These are phyloP conservation scores for Dryomyza anilis DNA, from an alignment of 2,888 invertebrate genomes.

Conservation along the genomic window DNA sequence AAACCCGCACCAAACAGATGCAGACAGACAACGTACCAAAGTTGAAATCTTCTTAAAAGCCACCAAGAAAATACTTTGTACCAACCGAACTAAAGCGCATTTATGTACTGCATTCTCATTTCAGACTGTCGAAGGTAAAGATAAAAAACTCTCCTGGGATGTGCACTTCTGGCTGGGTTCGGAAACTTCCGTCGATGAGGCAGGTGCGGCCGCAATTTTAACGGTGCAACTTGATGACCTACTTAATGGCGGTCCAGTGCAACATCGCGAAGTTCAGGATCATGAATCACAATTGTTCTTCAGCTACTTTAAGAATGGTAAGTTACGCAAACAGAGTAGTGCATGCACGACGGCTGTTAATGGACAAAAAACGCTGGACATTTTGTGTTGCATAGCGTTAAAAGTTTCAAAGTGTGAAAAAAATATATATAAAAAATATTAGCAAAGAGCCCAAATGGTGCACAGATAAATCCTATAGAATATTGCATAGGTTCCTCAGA, in stretches of 20 bases:
- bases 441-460: no score
- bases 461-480: no score
- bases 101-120: background rate
- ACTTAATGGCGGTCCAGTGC: conserved; percentile 81
- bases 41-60: background rate
- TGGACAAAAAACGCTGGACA: no score
- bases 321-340: no score
- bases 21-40: background rate
- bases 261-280: conserved; percentile 84
- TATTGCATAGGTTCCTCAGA: no score
- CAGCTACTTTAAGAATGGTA: conserved; percentile 74
- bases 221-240: conserved; percentile 85
- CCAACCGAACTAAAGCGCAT: background rate
- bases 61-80: background rate
- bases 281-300: conserved; percentile 82
- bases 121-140: conserved; percentile 72
- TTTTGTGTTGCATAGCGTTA: no score
- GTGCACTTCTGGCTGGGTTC: conserved; percentile 89
- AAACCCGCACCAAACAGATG: background rate
- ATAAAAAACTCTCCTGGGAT: conserved; percentile 75
- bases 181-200: conserved; percentile 77
- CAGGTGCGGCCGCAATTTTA: conserved; percentile 76
- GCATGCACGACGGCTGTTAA: no score
- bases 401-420: no score
- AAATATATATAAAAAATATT: no score